Conservation (phyloP, 2,888 invertebrate genomes). For the Tetragonula carbonaria region DNA sequence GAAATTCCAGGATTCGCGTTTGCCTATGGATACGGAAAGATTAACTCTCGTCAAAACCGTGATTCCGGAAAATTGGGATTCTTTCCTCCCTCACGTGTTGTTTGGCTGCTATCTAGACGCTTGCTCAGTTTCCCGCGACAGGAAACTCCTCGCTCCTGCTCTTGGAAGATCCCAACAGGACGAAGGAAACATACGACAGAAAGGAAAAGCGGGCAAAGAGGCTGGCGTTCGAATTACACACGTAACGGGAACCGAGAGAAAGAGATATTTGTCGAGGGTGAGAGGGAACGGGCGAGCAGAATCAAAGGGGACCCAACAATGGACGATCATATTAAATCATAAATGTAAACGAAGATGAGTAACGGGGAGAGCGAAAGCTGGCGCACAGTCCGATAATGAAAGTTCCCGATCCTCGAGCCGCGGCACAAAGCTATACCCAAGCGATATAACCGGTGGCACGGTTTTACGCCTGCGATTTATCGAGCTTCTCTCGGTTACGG, state of each 20-base stretch:
- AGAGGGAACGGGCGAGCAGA: slow-evolving; percentile 32
- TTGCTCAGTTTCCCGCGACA: background rate
- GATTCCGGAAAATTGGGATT: slow-evolving; percentile 18
- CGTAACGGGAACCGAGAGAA: slow-evolving; percentile 71
- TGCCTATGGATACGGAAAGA: too few relatives aligned
- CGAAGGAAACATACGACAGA: slow-evolving; percentile 1
- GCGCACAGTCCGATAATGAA: slow-evolving; percentile 65
- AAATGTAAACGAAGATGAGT: slow-evolving; percentile 75
- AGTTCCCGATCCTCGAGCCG: slow-evolving; percentile 60
- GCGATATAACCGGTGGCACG: slow-evolving; percentile 36
- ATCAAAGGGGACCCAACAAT: slow-evolving; percentile 73
- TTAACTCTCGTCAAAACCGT: background rate
- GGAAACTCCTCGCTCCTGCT: background rate
- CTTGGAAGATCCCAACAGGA: background rate
- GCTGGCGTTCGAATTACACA: slow-evolving; percentile 70
- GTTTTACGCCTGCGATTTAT: slow-evolving; percentile 40
- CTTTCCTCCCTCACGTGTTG: slow-evolving; percentile 13
- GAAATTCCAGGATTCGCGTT: background rate
- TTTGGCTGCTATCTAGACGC: background rate
- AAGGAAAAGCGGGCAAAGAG: slow-evolving; percentile 24
- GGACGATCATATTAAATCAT: slow-evolving; percentile 77
- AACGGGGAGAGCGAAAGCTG: slow-evolving; percentile 49
- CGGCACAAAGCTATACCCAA: slow-evolving; percentile 44
- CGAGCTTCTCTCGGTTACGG: background rate
- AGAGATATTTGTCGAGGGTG: slow-evolving; percentile 69